These are phyloP conservation scores for Hypothenemus hampei DNA, from an alignment of 1,140 invertebrate genomes.

Conservation along the genomic window DNA sequence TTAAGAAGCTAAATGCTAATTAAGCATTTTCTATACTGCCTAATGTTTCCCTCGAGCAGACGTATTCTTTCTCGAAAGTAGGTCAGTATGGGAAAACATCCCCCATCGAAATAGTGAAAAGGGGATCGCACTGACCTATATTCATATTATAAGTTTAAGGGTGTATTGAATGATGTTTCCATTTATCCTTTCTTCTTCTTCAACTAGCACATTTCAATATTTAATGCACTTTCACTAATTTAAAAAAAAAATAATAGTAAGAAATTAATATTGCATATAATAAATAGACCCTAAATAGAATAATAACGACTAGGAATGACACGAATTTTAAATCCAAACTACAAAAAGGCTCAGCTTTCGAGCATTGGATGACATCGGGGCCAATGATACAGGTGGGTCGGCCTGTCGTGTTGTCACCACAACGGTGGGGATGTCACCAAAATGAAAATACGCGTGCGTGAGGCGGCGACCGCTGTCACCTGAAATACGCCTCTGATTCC, in stretches of 20 bases:
- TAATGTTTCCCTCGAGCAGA: too few species aligned
- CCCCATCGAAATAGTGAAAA: slow-evolving; percentile 24
- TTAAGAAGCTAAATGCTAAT: too few species aligned
- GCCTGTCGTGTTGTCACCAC: slow-evolving; percentile 43
- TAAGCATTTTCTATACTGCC: too few species aligned
- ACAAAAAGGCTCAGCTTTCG: background rate
- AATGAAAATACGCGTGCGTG: slow-evolving; percentile 37
- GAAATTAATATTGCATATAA: background rate
- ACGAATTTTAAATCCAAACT: slow-evolving; percentile 6
- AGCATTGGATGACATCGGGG: slow-evolving; percentile 43
- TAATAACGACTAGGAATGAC: slow-evolving; percentile 5
- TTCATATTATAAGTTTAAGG: slow-evolving; percentile 21
- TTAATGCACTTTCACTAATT: too few species aligned
- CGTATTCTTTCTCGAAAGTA: too few species aligned
- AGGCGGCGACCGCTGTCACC: slow-evolving; percentile 44
- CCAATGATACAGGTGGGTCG: slow-evolving; percentile 46
- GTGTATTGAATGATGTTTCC: slow-evolving; percentile 11
- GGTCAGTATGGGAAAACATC: slow-evolving; percentile 18
- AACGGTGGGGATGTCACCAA: slow-evolving; percentile 44
- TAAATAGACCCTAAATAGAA: background rate
- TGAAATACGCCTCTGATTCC: slow-evolving; percentile 44
- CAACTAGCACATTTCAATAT: background rate
- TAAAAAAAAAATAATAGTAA: background rate
- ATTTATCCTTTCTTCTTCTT: background rate
- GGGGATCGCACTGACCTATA: slow-evolving; percentile 35